Evolutionary conservation across 1,140 invertebrate species (phyloP).

Genomic region (Drosophila azteca): DNA sequence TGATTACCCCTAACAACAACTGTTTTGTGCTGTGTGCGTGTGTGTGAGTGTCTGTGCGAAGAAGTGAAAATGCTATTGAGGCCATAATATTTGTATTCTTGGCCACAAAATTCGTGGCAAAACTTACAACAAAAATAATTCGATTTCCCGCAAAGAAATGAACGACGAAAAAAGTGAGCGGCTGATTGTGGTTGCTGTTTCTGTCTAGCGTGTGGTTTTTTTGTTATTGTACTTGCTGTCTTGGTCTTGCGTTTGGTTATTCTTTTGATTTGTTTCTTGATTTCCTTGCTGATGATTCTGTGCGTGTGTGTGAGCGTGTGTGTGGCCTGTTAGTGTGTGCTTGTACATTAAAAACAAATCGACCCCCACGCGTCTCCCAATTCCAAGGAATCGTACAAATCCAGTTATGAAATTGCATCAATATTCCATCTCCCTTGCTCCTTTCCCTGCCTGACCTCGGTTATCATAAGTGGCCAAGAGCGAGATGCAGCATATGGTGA

Average conservation of each 20-base stretch:
- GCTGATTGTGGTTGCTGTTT: slow-evolving; percentile 23
- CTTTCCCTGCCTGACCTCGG: slow-evolving; percentile 31
- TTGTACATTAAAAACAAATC: too few species aligned
- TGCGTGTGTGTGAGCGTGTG: too few species aligned
- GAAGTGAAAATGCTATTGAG: slow-evolving; percentile 74
- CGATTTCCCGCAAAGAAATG: slow-evolving; percentile 44
- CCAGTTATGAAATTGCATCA: slow-evolving; percentile 9
- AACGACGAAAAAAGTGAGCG: slow-evolving; percentile 49
- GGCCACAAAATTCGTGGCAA: slow-evolving; percentile 35
- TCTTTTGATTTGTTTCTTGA: too few species aligned
- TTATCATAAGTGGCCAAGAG: slow-evolving; percentile 31
- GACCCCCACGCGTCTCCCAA: too few species aligned
- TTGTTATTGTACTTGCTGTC: slow-evolving; percentile 28
- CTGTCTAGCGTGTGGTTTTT: slow-evolving; percentile 31
- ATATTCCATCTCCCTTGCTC: slow-evolving; percentile 18
- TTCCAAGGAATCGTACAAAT: slow-evolving; percentile 8
- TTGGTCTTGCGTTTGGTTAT: too few species aligned
- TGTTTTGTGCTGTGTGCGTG: slow-evolving; percentile 18
- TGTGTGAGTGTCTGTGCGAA: slow-evolving; percentile 39
- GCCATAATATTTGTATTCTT: slow-evolving; percentile 65
- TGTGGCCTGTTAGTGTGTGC: too few species aligned
- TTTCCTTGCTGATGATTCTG: too few species aligned
- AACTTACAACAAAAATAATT: slow-evolving; percentile 25
- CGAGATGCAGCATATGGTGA: background rate
- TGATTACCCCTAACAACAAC: slow-evolving; percentile 35